Evolutionary conservation across 2,113 vertebrate species (phyloP), one percentile per base, ranked within the genome.

Genomic region (Paedocypris sp.): DNA sequence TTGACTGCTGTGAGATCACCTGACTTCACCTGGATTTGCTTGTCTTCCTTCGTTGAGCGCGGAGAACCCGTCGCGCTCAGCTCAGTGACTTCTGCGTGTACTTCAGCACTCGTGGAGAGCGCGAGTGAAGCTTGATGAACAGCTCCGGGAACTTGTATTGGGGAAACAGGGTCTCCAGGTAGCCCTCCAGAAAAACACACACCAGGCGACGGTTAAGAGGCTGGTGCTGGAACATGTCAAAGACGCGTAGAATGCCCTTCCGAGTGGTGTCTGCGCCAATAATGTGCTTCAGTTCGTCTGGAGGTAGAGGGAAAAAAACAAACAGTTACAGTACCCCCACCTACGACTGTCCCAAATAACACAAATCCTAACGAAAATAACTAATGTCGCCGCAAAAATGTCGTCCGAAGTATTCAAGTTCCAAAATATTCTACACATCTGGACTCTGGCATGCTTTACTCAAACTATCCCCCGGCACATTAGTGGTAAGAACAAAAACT

Each of bases 161-260:
- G 12, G 94, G 91, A 82, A 98, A 99, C 77, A 98, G 88, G 60
- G 91, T 96, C 86, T 99, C 94, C 80, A 99, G 81, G 75, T 97
- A 94, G 73, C 95, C 93, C 83, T 98, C 95, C 67, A 99, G 80
- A 83, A 96, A 94, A 62, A 98, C 94, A 16, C 94, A 97, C 59
- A 91, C 91, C 73, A 99, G 88, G 48, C 95, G 89, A 7, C 93
- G 91, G 75, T 99, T 99, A 77, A 96, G 86, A 11, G 94, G 92
- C 71, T 90, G 86, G 71, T 99, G 89, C 83, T 99, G 95, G 77
- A 99, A 99, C 94, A 99, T 97, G 81, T 99, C 90, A 51, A 99
- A 97, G 71, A 99, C 91, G 1, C 95, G 90, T 69, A 99, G 90
- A 71, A 98, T 97, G 75, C 95, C 95, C 62, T 97, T 97, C 33